Base-by-base conservation (phyloP, 2,888 invertebrate genomes). In the Caenorhabditis sp. region DNA sequence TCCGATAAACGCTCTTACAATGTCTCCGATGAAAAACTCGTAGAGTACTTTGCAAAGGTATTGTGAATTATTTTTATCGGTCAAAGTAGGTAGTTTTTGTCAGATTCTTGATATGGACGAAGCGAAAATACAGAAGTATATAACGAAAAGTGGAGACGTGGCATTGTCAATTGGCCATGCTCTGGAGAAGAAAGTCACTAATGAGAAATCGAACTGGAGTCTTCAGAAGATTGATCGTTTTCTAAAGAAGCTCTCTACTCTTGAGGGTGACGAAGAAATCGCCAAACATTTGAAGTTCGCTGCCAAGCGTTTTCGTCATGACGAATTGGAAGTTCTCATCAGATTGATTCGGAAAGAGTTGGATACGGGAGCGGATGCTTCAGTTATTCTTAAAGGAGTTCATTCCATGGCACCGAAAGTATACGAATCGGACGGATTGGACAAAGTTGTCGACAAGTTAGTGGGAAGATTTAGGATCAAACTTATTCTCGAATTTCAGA, bases 271-370 rank as follows among this genome's bases (percentile, higher is more conserved):
- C 93, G 96, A 96, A 7, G 96, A 97, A 82, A 97, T 97, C 92
- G 94, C 94, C 47, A 94, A 94, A 64, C 95, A 96, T 89, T 95
- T 98, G 66, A 94, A 94, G 80, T 94, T 94, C 87, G 95, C 97
- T 73, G 94, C 95, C 0, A 94, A 94, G 88, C 95, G 95, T 92
- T 95, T 96, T 88, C 96, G 96, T 0, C 93, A 94, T 0, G 95
- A 95, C 90, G 97, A 98, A 93, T 93, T 98, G 84, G 95, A 95
- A 94, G 95, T 95, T 94, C 94, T 97, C 0, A 95, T 98, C 24
- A 94, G 97, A 16, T 93, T 97, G 49, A 95, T 98, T 35, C 96
- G 96, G 93, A 96, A 96, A 90, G 97, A 98, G 93, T 94, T 98
- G 79, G 94, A 96, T 87, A 97, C 69, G 1, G 70, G 51, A 16